Evolutionary conservation across 2,888 invertebrate genomes (phyloP).

Genomic region (Argynnis bischoffii): DNA sequence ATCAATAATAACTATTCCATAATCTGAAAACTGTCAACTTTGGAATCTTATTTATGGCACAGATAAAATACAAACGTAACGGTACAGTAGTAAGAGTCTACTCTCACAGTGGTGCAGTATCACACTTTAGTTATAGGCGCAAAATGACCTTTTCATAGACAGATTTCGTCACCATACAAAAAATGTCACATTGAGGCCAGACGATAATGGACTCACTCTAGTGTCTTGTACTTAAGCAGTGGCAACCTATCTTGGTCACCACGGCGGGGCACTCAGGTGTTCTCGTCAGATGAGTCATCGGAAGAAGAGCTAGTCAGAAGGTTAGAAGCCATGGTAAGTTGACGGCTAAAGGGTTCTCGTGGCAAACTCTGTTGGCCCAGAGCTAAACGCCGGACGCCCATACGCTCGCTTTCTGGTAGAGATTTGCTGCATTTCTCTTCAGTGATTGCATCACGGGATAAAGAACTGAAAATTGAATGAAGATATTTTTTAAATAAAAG

Average conservation of each 20-base stretch:
- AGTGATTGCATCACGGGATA: slow-evolving; percentile 86
- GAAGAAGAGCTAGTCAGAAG: slow-evolving; percentile 85
- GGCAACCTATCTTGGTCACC: slow-evolving; percentile 78
- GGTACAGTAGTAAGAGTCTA: neutral
- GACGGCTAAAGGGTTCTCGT: slow-evolving; percentile 83
- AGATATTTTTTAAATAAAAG: too few relatives aligned
- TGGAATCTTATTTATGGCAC: neutral
- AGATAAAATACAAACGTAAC: neutral
- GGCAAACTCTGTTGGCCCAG: slow-evolving; percentile 82
- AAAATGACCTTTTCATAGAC: neutral
- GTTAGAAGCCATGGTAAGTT: slow-evolving; percentile 83
- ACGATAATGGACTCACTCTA: slow-evolving; percentile 54
- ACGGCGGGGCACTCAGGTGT: slow-evolving; percentile 79
- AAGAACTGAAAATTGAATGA: slow-evolving; percentile 65
- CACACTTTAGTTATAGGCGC: neutral
- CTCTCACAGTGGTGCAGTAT: too few relatives aligned
- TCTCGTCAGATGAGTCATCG: slow-evolving; percentile 76
- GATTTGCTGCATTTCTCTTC: slow-evolving; percentile 86
- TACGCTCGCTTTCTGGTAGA: slow-evolving; percentile 82
- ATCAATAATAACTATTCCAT: too few relatives aligned
- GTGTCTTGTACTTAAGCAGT: slow-evolving; percentile 73
- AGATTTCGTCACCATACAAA: slow-evolving; percentile 10
- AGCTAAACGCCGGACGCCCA: slow-evolving; percentile 77
- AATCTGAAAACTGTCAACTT: neutral
- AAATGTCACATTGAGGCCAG: slow-evolving; percentile 19